phyloP scores from a whole-genome alignment of 2,888 invertebrate species.

The Toxonevra muliebris region DNA sequence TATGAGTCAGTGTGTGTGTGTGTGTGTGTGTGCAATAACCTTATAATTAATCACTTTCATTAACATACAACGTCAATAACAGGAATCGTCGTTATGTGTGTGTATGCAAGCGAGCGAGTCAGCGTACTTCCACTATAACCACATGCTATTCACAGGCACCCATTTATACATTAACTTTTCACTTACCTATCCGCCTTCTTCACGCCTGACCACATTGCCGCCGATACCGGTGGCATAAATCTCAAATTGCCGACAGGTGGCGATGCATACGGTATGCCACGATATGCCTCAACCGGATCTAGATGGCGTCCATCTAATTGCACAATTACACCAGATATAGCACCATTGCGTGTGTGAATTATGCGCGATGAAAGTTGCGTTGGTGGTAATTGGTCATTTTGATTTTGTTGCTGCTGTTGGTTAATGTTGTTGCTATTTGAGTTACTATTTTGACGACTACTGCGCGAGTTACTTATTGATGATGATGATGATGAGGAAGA shows the following conservation, averaged over 20 bases:
- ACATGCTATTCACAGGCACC: neutral
- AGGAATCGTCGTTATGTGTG: too few relatives aligned
- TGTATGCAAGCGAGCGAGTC: too few relatives aligned
- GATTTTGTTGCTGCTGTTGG: conserved; percentile 49
- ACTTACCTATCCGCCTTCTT: conserved; percentile 79
- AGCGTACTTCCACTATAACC: too few relatives aligned
- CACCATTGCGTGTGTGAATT: conserved; percentile 88
- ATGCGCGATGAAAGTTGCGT: conserved; percentile 79
- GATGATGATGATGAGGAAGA: conserved; percentile 36
- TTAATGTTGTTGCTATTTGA: conserved; percentile 40
- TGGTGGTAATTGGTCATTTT: conserved; percentile 63
- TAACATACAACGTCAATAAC: too few relatives aligned
- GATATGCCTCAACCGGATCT: conserved; percentile 91
- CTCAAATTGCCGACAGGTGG: conserved; percentile 88
- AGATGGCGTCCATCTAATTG: conserved; percentile 82
- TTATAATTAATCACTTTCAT: too few relatives aligned
- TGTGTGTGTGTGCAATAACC: too few relatives aligned
- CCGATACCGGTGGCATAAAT: conserved; percentile 96
- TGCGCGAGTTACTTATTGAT: conserved; percentile 35
- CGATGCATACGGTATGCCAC: conserved; percentile 94
- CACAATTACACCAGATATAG: conserved; percentile 85
- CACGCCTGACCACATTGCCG: conserved; percentile 90
- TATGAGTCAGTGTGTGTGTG: too few relatives aligned
- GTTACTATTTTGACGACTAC: conserved; percentile 41
- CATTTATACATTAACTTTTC: neutral